Conservation (phyloP, 2,797 vertebrate genomes). For the Acropternis orthonyx region DNA sequence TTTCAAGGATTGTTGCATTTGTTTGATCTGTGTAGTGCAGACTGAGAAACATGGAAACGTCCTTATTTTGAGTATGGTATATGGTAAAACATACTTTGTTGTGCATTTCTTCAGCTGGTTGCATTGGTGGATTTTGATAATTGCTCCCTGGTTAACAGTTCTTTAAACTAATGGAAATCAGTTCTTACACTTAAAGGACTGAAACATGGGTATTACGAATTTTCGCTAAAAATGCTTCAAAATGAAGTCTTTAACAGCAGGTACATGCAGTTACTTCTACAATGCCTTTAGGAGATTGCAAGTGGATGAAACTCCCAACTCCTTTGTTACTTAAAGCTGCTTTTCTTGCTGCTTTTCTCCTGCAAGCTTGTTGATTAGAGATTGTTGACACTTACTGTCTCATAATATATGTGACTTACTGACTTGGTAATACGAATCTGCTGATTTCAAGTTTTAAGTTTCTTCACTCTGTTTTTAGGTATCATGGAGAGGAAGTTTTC, state of each 20-base stretch:
- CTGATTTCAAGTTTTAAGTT: background rate
- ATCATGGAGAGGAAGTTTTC: background rate
- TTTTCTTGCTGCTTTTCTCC: background rate
- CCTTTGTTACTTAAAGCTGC: background rate
- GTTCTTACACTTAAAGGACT: background rate
- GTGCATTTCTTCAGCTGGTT: background rate
- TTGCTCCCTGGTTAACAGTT: rapidly evolving
- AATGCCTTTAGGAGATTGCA: rapidly evolving
- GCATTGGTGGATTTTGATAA: background rate
- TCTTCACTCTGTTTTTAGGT: slow-evolving; percentile 26
- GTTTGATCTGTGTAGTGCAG: rapidly evolving
- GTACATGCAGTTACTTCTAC: rapidly evolving
- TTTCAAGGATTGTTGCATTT: background rate
- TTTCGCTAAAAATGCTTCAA: background rate
- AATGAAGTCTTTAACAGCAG: background rate
- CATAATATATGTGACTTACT: background rate
- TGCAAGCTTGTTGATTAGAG: background rate
- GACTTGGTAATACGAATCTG: background rate
- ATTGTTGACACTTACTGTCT: background rate
- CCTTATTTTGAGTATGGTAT: rapidly evolving
- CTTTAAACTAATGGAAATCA: background rate
- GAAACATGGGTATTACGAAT: background rate
- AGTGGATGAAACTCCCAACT: rapidly evolving
- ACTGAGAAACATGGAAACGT: background rate
- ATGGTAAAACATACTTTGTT: background rate